These are phyloP conservation scores for Nematolebias whitei DNA, from an alignment of 2,113 vertebrate genomes.

Conservation along the genomic window DNA sequence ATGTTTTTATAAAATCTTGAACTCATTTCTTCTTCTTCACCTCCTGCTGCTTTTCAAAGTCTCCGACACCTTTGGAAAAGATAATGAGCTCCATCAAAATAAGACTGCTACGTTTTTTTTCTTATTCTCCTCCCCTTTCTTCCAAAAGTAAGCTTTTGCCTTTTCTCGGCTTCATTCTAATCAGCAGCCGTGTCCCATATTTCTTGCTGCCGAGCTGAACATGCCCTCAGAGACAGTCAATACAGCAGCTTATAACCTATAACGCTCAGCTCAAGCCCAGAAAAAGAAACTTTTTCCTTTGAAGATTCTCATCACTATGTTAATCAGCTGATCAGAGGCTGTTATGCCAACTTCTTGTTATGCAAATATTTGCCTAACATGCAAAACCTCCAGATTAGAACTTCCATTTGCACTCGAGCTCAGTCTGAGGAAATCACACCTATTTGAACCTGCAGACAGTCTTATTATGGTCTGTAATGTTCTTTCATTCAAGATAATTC, in stretches of 20 bases:
- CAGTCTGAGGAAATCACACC: constrained; percentile 33
- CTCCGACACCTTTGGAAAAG: constrained; percentile 60
- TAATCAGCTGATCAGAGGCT: constrained; percentile 69
- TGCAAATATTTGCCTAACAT: constrained; percentile 64
- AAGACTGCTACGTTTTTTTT: constrained; percentile 10
- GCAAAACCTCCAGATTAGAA: constrained; percentile 47
- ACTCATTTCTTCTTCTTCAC: constrained; percentile 6
- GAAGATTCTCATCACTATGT: constrained; percentile 64
- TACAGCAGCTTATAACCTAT: constrained; percentile 62
- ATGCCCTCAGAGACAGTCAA: constrained; percentile 63
- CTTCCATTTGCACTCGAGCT: constrained; percentile 34
- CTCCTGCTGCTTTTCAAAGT: constrained; percentile 58
- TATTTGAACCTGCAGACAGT: constrained; percentile 20
- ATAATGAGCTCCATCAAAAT: constrained; percentile 72
- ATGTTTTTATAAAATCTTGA: constrained; percentile 30
- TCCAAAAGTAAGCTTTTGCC: constrained; percentile 42
- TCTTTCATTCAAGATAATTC: constrained; percentile 24
- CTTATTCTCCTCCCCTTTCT: not conserved
- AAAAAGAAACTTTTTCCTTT: constrained; percentile 51
- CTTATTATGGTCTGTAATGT: constrained; percentile 29
- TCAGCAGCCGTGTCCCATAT: constrained; percentile 67
- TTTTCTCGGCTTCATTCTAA: constrained; percentile 41
- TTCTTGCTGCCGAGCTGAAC: constrained; percentile 52
- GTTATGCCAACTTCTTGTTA: constrained; percentile 56
- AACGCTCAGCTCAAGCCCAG: constrained; percentile 44